Base-by-base conservation (phyloP, 2,888 invertebrate species). In the Eudiplozoon nipponicum region DNA sequence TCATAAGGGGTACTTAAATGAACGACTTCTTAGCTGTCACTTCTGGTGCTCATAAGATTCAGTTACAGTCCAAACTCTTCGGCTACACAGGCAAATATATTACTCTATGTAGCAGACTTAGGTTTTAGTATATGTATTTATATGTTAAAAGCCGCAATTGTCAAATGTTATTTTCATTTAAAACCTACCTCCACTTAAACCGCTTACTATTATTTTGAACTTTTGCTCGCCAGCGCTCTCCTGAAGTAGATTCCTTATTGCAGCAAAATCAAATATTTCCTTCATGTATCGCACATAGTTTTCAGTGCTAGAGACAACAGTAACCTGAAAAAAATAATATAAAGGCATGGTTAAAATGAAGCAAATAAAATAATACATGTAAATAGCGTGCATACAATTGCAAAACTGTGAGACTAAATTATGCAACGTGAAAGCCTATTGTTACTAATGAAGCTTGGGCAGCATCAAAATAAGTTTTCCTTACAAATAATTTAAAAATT, bases 251-350 rank as follows among this genome's bases (percentile, higher is more conserved):
- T 61, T 57, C 51, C 67, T 70, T 42, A 94, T 68, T 52, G 69
- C 68, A 33, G 60, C 56, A 59, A 94, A 90, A 63, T 94, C 81
- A 60, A 98, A 94, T 48, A 98, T 84, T 50, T 72, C 70, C 59
- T 80, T 76, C 86, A 94, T 86, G 46, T 74, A 68, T 1, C 65
- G 61, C 1, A 76, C 68, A 53, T 94, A 94, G 54, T 81, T 75
- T 13, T 67, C 64, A 1, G 86, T 78, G 0, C 78, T 67, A 59
- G 94, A 84, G 39, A 94, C 69, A 1, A 94, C 68, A 5, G 11
- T 15, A 31, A 31, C 15, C 31, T 31, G 15, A 13, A 31, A 13
- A 11, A 9, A 26, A 11, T 26, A 26, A 11, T 11, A n/a, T 26
- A 11, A 11, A 9, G 9, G 9, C 9, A 11, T 11, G 11, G 11